These are phyloP conservation scores for Gambusia affinis DNA, from an alignment of 2,113 vertebrate species.

Conservation along the genomic window DNA sequence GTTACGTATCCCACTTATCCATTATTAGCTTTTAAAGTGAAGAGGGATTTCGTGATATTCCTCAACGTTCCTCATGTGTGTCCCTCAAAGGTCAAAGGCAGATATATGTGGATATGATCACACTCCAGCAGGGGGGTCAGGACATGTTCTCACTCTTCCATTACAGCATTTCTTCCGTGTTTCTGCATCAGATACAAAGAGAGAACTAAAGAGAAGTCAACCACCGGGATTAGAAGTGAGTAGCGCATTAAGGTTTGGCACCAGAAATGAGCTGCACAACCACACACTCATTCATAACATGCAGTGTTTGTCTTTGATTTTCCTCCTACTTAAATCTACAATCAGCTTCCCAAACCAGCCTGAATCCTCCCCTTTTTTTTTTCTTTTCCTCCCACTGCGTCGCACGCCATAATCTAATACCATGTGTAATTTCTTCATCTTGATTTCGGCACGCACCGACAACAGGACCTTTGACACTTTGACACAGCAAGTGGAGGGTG, in stretches of 20 bases:
- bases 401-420: conserved; percentile 17
- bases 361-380: neutral
- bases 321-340: conserved; percentile 15
- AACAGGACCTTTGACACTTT: conserved; percentile 57
- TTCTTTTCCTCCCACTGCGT: neutral
- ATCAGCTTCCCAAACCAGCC: conserved; percentile 11
- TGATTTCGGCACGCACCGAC: conserved; percentile 27
- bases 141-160: neutral
- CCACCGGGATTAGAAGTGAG: conserved; percentile 24
- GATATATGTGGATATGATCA: conserved; percentile 25
- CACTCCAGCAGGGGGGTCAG: conserved; percentile 1
- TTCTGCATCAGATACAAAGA: conserved; percentile 26
- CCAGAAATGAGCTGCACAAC: conserved; percentile 39
- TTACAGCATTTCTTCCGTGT: conserved; percentile 9
- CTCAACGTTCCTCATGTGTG: conserved; percentile 26
- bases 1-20: conserved; percentile 54
- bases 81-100: conserved; percentile 53
- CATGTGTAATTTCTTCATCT: conserved; percentile 16
- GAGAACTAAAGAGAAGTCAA: conserved; percentile 14
- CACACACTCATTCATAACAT: conserved; percentile 25
- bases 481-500: conserved; percentile 62
- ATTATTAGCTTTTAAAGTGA: conserved; percentile 53
- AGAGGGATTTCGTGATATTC: conserved; percentile 24
- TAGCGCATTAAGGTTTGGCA: conserved; percentile 26
- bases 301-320: conserved; percentile 38